Base-by-base conservation (phyloP, 2,888 invertebrate species). In the Mythimna pallens region DNA sequence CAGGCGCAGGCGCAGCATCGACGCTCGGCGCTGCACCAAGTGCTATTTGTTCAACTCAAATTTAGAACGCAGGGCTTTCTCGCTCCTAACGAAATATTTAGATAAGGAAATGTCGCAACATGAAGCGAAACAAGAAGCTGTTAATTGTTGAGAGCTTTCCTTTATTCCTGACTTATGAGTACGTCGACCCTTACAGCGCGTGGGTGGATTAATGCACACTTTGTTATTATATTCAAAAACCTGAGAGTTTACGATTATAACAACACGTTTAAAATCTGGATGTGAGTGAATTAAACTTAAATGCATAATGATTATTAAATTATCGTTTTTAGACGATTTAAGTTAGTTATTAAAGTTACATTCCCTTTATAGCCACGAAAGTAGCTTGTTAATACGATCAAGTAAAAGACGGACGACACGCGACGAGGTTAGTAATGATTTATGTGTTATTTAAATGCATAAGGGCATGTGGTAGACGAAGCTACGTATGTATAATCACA, bases 91-190 rank as follows among this genome's bases (percentile, higher is more conserved):
- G 86, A 90, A 92, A 90, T 90, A 89, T 92, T 91, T 89, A 94
- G 93, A 93, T 94, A 94, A 93, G 90, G 85, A 85, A 90, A 91
- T 94, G 93, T 94, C 92, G 93, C 92, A 94, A 95, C 91, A 87
- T 86, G 77, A 78, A 85, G 88, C 88, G 89, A 94, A 95, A 96
- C 96, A 95, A 95, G 94, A 93, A 93, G 84, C 86, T 89, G 91
- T 94, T 95, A 95, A 95, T 95, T 94, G 91, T 94, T 89, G 22
- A 89, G 86, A 92, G 91, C 90, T 92, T 91, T 89, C 89, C 90
- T 88, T 89, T 88, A 87, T 89, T 89, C 89, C 89, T 87, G 87
- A 74, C 65, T 78, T 67, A 85, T 83, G 84, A 88, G 95, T 91
- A 90, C 94, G 84, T 90, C 87, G 91, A 93, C 92, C 94, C 91